These are phyloP conservation scores for Urocynchramus pylzowi DNA, from an alignment of 2,113 vertebrate species.

Conservation along the genomic window DNA sequence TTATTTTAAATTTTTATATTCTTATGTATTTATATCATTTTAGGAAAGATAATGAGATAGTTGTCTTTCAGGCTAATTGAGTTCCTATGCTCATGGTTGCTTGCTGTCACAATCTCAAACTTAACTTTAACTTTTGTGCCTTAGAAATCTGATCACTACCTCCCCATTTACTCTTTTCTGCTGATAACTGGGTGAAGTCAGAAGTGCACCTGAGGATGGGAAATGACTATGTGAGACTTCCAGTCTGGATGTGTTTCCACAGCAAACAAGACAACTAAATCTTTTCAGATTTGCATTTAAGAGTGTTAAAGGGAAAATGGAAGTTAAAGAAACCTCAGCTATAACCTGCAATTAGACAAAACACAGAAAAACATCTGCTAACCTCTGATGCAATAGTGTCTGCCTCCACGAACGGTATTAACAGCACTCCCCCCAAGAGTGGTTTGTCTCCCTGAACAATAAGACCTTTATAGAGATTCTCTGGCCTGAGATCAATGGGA, in stretches of 20 bases:
- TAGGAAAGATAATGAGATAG: slow-evolving; percentile 74
- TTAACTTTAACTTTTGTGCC: slow-evolving; percentile 71
- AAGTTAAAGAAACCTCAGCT: slow-evolving; percentile 18
- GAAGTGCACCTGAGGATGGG: slow-evolving; percentile 49
- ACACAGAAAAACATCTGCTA: slow-evolving; percentile 23
- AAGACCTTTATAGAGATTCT: slow-evolving; percentile 49
- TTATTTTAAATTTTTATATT: slow-evolving; percentile 80
- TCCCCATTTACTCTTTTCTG: slow-evolving; percentile 61
- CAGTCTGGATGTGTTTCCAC: slow-evolving; percentile 41
- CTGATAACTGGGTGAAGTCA: slow-evolving; percentile 55
- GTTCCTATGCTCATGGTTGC: slow-evolving; percentile 62
- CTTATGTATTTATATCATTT: slow-evolving; percentile 74
- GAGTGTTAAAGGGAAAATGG: slow-evolving; percentile 9
- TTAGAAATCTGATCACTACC: slow-evolving; percentile 68
- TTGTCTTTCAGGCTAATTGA: slow-evolving; percentile 77
- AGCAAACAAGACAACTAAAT: slow-evolving; percentile 64
- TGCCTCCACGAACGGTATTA: not conserved
- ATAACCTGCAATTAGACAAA: slow-evolving; percentile 37
- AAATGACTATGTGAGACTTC: slow-evolving; percentile 37
- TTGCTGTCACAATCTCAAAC: slow-evolving; percentile 73
- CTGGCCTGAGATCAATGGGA: slow-evolving; percentile 45
- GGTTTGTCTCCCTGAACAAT: slow-evolving; percentile 28
- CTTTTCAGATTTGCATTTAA: slow-evolving; percentile 29
- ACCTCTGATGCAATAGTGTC: not conserved
- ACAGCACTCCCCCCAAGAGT: not conserved